Evolutionary conservation across 2,888 invertebrate genomes (phyloP), one percentile per base, ranked within the genome.

Genomic region (Clistopyga incitator): DNA sequence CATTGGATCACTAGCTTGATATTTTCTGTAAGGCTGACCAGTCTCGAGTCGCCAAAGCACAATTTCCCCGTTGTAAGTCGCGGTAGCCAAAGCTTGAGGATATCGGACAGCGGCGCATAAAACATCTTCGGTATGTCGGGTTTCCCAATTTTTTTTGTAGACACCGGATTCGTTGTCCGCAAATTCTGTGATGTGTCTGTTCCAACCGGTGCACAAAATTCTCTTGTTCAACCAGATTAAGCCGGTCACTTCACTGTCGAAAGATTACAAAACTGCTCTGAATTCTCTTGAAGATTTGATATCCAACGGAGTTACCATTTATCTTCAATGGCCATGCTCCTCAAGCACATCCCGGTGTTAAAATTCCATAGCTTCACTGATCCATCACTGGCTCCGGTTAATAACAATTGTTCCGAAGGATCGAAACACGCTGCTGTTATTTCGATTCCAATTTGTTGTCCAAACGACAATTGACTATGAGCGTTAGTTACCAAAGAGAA

Each of bases 321-420:
- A 78, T 94, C 93, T 85, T 95, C 95, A 23, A 96, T 95, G 38
- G 93, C 92, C 95, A 97, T 95, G 76, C 95, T 95, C 84, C 96
- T 94, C 83, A 97, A 91, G 88, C 97, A 97, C 8, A 95, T 94
- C 0, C 97, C 97, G 29, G 96, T 96, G 90, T 97, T 97, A 90
- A 97, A 97, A 92, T 97, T 97, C 98, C 98, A 98, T 45, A 97
- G 94, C 94, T 96, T 97, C 8, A 98, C 93, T 0, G 96, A 95
- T 13, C 98, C 98, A 91, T 97, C 96, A 71, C 96, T 95, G 0
- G 97, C 97, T 1, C 97, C 97, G 0, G 97, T 97, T 78, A 97
- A 92, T 38, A 98, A 94, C 80, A 97, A 94, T 90, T 97, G 96
- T 86, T 95, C 94, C 25, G 96, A 95, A 0, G 96, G 95, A 93